Conservation (phyloP, 2,113 vertebrate species). For the Herpetotheres cachinnans region DNA sequence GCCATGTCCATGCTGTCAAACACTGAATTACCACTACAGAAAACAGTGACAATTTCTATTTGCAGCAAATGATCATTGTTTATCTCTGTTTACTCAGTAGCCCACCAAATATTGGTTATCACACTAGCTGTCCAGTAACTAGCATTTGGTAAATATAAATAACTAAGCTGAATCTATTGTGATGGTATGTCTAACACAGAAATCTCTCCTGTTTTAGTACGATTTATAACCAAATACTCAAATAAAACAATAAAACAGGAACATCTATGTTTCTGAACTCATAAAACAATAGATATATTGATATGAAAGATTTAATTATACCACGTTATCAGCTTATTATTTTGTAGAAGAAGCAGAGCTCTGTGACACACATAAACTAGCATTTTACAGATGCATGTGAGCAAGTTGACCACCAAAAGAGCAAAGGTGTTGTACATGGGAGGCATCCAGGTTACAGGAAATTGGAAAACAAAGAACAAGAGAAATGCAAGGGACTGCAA, state of each 20-base stretch:
- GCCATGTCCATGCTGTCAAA: background rate
- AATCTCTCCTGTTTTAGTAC: background rate
- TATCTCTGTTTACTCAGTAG: background rate
- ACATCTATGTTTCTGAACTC: background rate
- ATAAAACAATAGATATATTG: background rate
- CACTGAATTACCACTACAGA: background rate
- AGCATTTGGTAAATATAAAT: background rate
- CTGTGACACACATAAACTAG: background rate
- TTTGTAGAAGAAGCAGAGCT: background rate
- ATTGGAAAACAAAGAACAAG: background rate
- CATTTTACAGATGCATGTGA: background rate
- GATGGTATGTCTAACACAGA: background rate
- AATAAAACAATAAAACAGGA: background rate
- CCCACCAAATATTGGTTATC: background rate
- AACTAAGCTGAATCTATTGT: background rate
- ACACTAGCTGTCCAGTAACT: background rate
- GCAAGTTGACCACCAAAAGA: background rate
- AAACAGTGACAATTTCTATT: background rate
- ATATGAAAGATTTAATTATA: background rate
- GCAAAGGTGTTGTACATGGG: background rate
- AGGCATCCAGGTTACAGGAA: background rate
- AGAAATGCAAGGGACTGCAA: background rate
- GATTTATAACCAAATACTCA: background rate
- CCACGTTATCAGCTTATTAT: background rate
- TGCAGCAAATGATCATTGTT: background rate